Evolutionary conservation across 2,888 invertebrate species (phyloP).

Genomic region (Pasiphila rectangulata): DNA sequence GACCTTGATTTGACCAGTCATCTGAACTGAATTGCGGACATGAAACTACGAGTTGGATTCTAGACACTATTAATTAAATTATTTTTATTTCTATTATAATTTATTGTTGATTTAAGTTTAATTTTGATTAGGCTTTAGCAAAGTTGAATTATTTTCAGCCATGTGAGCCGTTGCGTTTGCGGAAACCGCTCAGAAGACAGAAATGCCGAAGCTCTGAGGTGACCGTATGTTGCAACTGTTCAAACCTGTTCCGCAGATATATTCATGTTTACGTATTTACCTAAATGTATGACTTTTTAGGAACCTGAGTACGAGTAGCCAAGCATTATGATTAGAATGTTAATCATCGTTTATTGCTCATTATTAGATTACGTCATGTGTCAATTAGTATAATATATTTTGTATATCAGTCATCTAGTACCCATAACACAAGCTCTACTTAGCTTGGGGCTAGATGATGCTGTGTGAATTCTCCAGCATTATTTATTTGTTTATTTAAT

Average conservation of each 20-base stretch:
- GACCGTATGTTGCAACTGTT: constrained; percentile 42
- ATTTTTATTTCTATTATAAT: background rate
- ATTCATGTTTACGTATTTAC: constrained; percentile 11
- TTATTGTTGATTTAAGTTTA: constrained; percentile 14
- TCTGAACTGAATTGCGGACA: no score
- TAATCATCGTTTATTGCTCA: background rate
- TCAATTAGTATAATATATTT: no score
- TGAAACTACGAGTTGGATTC: no score
- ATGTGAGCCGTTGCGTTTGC: constrained; percentile 59
- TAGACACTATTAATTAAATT: background rate
- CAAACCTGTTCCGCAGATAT: constrained; percentile 12
- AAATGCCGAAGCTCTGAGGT: constrained; percentile 78
- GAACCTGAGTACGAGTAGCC: constrained; percentile 22
- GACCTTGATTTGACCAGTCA: no score
- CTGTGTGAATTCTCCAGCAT: no score
- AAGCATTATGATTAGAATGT: constrained; percentile 10
- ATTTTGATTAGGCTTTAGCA: constrained; percentile 41
- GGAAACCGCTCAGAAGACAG: constrained; percentile 73
- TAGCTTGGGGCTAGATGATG: no score
- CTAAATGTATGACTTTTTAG: constrained; percentile 9
- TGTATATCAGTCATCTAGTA: no score
- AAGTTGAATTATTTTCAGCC: constrained; percentile 65
- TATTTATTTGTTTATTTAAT: no score
- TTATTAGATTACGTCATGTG: background rate
- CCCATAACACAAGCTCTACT: no score